Percentiles rank a stretch among this genome's conserved stretches.
These are phyloP conservation scores for Stenoptilia bipunctidactyla DNA, from an alignment of 2,888 invertebrate genomes.

Conservation along the genomic window DNA sequence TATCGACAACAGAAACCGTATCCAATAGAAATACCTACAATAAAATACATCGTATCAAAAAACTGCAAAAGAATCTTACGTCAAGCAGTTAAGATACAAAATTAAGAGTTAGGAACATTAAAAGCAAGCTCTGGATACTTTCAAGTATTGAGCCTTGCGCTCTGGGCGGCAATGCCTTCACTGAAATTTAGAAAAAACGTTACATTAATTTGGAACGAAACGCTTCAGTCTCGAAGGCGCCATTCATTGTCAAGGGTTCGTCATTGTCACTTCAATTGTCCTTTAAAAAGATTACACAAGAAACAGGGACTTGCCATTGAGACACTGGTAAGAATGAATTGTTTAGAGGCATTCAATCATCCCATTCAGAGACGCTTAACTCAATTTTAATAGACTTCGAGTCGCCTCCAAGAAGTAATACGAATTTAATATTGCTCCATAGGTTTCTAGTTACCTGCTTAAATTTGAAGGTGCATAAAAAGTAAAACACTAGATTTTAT, in stretches of 20 bases:
- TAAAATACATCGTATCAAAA: constrained; percentile 17
- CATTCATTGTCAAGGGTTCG: constrained; percentile 39
- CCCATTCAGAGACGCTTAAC: constrained; percentile 63
- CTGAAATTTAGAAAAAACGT: constrained; percentile 45
- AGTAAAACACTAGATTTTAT: no score
- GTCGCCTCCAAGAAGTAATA: constrained; percentile 58
- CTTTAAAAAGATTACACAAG: constrained; percentile 56
- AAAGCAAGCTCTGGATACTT: not conserved
- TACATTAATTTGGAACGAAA: constrained; percentile 58
- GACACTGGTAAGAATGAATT: constrained; percentile 46
- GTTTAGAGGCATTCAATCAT: constrained; percentile 65
- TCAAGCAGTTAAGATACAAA: constrained; percentile 6
- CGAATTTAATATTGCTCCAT: constrained; percentile 46
- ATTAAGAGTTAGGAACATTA: not conserved
- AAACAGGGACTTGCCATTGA: constrained; percentile 64
- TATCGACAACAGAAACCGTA: constrained; percentile 36
- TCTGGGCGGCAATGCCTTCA: constrained; percentile 49
- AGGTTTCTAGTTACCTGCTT: constrained; percentile 40
- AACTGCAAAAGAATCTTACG: constrained; percentile 12
- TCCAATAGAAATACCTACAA: constrained; percentile 48
- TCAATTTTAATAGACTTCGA: constrained; percentile 64
- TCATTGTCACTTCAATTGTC: constrained; percentile 51
- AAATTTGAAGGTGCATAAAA: no score
- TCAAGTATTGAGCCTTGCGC: constrained; percentile 23
- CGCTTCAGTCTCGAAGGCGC: constrained; percentile 37